phyloP scores from a whole-genome alignment of 1,140 invertebrate genomes.

The Lepidotrigona ventralis region DNA sequence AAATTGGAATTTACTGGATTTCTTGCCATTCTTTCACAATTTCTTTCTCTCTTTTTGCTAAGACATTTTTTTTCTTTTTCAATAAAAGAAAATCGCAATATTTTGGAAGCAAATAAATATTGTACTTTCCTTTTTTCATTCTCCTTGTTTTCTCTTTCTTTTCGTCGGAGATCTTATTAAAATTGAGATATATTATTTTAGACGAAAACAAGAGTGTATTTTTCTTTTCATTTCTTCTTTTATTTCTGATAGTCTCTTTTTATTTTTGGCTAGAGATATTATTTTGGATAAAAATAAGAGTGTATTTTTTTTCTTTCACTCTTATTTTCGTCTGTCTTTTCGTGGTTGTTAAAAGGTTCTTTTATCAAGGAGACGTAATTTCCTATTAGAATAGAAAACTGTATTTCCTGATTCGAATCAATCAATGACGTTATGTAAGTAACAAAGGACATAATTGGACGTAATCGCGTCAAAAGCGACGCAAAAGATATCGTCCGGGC shows the following conservation, averaged over 20 bases:
- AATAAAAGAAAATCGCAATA: no score
- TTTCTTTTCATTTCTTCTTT: not conserved
- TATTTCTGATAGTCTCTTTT: not conserved
- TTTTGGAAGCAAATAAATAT: no score
- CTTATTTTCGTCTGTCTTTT: not conserved
- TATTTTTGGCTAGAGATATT: not conserved
- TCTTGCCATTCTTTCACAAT: not conserved
- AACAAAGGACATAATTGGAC: constrained; percentile 6
- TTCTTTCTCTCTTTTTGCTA: not conserved
- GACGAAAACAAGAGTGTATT: not conserved
- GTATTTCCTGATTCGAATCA: not conserved
- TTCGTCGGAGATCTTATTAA: no score
- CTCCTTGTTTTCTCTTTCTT: no score
- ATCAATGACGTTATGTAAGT: not conserved
- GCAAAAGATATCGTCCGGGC: not conserved
- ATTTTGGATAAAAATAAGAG: not conserved
- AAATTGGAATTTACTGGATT: not conserved
- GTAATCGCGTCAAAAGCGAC: constrained; percentile 10
- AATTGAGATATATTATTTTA: no score
- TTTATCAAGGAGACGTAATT: not conserved
- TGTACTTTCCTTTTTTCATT: no score
- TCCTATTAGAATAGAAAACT: not conserved
- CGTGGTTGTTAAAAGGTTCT: not conserved
- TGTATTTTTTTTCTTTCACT: not conserved
- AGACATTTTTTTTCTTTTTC: no score